Percentiles rank a stretch among this genome's conserved stretches.
These are phyloP conservation scores for Slavum lentiscoides DNA, from an alignment of 2,888 invertebrate genomes.

Conservation along the genomic window DNA sequence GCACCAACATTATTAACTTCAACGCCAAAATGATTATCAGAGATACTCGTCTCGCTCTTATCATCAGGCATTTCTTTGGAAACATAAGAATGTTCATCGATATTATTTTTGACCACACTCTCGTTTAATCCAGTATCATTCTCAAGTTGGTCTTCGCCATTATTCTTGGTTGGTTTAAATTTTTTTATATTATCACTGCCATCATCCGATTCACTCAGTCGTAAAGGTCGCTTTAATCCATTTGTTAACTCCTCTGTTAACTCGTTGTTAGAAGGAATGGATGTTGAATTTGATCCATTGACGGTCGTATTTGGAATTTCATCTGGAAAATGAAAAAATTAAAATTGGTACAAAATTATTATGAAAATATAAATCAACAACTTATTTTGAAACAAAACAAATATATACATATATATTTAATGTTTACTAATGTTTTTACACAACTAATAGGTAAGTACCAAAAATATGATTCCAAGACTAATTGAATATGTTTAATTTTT, in stretches of 20 bases:
- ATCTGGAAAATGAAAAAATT: slow-evolving; percentile 19
- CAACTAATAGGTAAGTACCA: too few species aligned
- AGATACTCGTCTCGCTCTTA: not conserved
- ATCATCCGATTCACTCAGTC: not conserved
- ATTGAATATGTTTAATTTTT: too few species aligned
- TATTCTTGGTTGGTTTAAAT: not conserved
- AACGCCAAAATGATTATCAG: not conserved
- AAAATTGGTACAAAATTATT: not conserved
- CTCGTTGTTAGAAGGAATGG: not conserved
- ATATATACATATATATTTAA: too few species aligned
- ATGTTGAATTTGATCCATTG: not conserved
- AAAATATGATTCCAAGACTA: too few species aligned
- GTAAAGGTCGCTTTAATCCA: slow-evolving; percentile 27
- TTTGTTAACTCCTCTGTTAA: not conserved
- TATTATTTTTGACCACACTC: not conserved
- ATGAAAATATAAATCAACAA: too few species aligned
- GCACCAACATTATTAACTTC: not conserved
- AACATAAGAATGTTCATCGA: not conserved
- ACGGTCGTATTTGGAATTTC: not conserved
- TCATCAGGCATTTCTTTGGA: not conserved
- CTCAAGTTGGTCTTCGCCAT: not conserved
- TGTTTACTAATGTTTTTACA: too few species aligned
- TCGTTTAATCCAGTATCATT: not conserved
- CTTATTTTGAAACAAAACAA: too few species aligned
- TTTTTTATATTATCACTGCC: not conserved